Evolutionary conservation across 64 coral and sea anemone species (phyloP).

Genomic region (Montipora sp.): DNA sequence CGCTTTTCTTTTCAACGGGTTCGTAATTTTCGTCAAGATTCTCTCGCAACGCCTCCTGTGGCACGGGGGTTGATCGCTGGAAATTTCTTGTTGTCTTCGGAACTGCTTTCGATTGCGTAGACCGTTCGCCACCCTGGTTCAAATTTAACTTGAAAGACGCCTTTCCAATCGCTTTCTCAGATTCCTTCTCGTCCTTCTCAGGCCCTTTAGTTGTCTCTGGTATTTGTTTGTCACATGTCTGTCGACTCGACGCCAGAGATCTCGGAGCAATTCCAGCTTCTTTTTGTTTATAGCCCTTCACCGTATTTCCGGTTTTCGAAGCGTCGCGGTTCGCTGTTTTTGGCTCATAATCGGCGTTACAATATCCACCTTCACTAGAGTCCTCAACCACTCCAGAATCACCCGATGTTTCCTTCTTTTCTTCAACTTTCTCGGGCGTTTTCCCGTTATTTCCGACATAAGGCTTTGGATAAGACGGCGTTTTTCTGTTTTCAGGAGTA

Average conservation of each 20-base stretch:
- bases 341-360: conserved; percentile 22
- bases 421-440: conserved; percentile 14
- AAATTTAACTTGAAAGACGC: conserved; percentile 9
- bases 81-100: neutral
- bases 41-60: neutral
- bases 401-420: conserved; percentile 59
- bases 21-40: conserved; percentile 38
- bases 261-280: conserved; percentile 6
- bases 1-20: conserved; percentile 32
- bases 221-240: conserved; percentile 44
- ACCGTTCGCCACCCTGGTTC: neutral
- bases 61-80: neutral
- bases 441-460: conserved; percentile 41
- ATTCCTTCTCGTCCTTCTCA: conserved; percentile 30
- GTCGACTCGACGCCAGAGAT: conserved; percentile 28
- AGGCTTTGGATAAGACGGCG: conserved; percentile 58
- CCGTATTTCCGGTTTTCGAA: conserved; percentile 48
- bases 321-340: conserved; percentile 41
- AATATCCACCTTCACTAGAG: conserved; percentile 8
- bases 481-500: conserved; percentile 1
- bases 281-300: conserved; percentile 46
- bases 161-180: neutral
- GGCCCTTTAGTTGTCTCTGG: conserved; percentile 25
- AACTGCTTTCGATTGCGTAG: neutral
- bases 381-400: conserved; percentile 76